phyloP scores from a whole-genome alignment of 2,797 vertebrate genomes.

The Gobionotothen gibberifrons region DNA sequence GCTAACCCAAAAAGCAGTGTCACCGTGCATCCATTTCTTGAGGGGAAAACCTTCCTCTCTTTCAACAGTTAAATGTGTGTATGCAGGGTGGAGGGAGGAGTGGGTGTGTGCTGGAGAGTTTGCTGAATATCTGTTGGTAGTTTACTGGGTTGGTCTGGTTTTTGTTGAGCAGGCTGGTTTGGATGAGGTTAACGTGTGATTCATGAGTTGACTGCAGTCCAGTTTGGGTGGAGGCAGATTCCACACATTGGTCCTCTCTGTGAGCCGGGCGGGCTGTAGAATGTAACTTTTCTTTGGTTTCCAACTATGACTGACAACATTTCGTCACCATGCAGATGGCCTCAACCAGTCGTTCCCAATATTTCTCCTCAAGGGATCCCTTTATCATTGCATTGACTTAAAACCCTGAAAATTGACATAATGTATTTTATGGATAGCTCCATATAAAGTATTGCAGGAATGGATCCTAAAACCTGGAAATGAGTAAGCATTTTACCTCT shows the following conservation, averaged over 20 bases:
- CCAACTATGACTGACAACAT: neutral
- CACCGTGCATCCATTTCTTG: conserved; percentile 7
- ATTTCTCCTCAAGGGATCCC: too few species aligned
- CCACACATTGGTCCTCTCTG: neutral
- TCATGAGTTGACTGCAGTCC: conserved; percentile 24
- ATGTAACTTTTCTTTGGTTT: neutral
- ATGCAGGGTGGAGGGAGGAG: neutral
- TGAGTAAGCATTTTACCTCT: too few species aligned
- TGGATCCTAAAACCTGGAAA: too few species aligned
- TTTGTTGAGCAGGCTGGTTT: neutral
- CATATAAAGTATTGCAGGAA: too few species aligned
- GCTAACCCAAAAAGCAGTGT: conserved; percentile 7
- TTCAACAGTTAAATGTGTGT: conserved; percentile 2
- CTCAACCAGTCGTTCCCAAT: too few species aligned
- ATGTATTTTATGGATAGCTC: too few species aligned
- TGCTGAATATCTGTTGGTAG: conserved; percentile 4
- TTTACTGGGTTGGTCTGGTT: conserved; percentile 23
- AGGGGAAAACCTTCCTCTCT: conserved; percentile 25
- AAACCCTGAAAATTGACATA: too few species aligned
- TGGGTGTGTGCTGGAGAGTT: conserved; percentile 8
- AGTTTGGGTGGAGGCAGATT: conserved; percentile 4
- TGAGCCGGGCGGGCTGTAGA: neutral
- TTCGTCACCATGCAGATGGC: neutral
- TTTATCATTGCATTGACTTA: too few species aligned
- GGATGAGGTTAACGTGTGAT: conserved; percentile 17